Conservation (phyloP, 2,113 vertebrate species). For the Empidonax traillii region DNA sequence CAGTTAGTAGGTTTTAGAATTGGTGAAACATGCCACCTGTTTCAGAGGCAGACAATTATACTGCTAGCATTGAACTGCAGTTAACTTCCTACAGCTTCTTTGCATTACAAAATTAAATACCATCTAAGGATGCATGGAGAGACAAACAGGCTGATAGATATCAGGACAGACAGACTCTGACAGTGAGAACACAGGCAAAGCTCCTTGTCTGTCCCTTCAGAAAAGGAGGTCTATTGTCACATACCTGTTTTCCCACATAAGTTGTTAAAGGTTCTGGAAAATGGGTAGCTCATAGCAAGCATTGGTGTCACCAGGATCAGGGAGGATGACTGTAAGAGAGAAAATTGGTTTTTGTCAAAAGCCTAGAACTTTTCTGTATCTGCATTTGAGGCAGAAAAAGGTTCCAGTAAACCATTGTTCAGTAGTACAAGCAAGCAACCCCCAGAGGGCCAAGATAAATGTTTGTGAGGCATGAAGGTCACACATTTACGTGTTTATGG, state of each 20-base stretch:
- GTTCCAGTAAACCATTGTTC: neutral
- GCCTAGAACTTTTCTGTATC: neutral
- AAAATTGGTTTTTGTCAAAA: neutral
- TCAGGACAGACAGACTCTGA: neutral
- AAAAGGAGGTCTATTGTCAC: neutral
- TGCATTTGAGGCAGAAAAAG: neutral
- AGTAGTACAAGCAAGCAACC: neutral
- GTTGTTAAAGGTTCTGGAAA: conserved; percentile 77
- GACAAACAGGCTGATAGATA: neutral
- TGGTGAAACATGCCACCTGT: neutral
- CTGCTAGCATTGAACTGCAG: neutral
- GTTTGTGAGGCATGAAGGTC: neutral
- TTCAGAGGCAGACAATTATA: neutral
- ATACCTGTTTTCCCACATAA: conserved; percentile 79
- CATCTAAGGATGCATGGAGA: neutral
- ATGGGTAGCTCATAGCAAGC: conserved; percentile 77
- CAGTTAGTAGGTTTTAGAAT: neutral
- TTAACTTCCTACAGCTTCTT: neutral
- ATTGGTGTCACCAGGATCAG: conserved; percentile 71
- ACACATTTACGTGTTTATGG: neutral
- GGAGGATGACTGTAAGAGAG: conserved; percentile 70
- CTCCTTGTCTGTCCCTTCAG: neutral
- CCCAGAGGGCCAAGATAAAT: neutral
- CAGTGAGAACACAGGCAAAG: neutral
- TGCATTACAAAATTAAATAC: neutral